Evolutionary conservation across 1,140 invertebrate species (phyloP).

Genomic region (Macrosteles quadrilineatus): DNA sequence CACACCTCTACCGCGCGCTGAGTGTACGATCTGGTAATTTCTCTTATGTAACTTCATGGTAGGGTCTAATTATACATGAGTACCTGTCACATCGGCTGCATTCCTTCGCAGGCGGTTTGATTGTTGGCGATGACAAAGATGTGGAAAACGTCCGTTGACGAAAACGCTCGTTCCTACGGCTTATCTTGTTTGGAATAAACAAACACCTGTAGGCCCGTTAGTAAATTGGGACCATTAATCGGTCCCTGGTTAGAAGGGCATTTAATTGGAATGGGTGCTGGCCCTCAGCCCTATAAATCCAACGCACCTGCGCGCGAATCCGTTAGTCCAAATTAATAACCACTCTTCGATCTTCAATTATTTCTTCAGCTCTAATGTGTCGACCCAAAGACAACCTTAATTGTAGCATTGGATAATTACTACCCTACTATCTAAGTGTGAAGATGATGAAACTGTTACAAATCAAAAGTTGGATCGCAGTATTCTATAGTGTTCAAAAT

Average conservation of each 20-base stretch:
- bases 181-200: slow-evolving; percentile 15
- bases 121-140: not conserved
- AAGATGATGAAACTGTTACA: no score
- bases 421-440: no score
- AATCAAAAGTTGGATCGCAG: no score
- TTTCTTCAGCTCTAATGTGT: not conserved
- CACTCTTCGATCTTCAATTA: slow-evolving; percentile 14
- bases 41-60: no score
- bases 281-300: not conserved
- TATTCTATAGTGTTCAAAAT: no score
- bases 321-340: slow-evolving; percentile 6
- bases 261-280: slow-evolving; percentile 4
- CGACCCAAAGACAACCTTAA: no score
- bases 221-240: slow-evolving; percentile 13
- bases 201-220: slow-evolving; percentile 11
- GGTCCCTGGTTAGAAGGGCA: not conserved
- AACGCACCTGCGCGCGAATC: slow-evolving; percentile 4
- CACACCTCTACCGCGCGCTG: no score
- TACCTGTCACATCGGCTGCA: no score
- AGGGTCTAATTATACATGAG: no score
- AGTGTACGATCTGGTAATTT: no score
- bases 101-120: no score
- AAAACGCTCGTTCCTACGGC: not conserved
- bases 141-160: not conserved
- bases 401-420: no score